Conservation (phyloP, 2,888 invertebrate species). For the Melikaiella ostensackeni region DNA sequence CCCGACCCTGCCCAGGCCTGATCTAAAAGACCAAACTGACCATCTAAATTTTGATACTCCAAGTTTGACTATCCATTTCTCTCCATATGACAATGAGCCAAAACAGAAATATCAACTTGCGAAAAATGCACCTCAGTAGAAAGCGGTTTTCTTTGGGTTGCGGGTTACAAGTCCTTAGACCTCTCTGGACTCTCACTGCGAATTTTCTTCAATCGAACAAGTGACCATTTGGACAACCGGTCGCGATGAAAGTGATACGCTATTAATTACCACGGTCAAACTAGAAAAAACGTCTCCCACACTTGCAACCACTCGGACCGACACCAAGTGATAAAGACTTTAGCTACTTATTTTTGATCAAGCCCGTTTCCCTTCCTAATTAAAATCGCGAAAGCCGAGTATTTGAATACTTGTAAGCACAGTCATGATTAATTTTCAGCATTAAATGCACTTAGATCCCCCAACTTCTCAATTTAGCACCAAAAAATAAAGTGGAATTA, state of each 20-base stretch:
- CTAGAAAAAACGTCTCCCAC: background rate
- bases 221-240: conserved; percentile 47
- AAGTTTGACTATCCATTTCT: too few species aligned
- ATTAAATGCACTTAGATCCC: background rate
- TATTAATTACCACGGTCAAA: conserved; percentile 49
- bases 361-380: background rate
- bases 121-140: too few species aligned
- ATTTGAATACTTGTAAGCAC: background rate
- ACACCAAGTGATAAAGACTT: background rate
- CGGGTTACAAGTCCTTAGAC: too few species aligned
- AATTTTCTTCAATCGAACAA: conserved; percentile 47
- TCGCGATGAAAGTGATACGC: conserved; percentile 55
- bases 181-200: too few species aligned
- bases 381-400: background rate
- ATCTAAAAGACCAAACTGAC: too few species aligned
- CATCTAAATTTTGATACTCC: too few species aligned
- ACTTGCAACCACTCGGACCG: background rate
- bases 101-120: too few species aligned
- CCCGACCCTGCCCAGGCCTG: too few species aligned
- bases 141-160: too few species aligned
- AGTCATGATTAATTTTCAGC: background rate
- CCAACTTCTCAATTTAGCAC: background rate
- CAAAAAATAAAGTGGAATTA: background rate
- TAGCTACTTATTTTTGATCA: background rate
- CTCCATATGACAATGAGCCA: too few species aligned